phyloP scores from a whole-genome alignment of 2,888 invertebrate species.

The Hermaeophaga mercurialis region DNA sequence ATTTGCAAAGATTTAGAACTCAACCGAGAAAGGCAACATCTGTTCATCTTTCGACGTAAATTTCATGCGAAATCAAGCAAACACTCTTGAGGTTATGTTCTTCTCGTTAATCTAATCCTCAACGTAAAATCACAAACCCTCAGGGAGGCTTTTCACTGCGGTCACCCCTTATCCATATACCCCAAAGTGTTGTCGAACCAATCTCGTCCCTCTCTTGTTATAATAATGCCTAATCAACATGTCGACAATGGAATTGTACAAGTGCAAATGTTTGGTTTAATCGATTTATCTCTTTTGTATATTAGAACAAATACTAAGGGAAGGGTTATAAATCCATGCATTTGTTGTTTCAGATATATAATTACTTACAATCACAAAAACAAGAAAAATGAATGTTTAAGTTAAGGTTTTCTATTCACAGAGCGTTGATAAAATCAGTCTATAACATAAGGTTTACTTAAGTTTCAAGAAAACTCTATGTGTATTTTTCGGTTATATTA shows the following conservation, averaged over 20 bases:
- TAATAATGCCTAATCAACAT: slow-evolving; percentile 35
- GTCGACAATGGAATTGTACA: slow-evolving; percentile 36
- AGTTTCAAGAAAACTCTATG: no score
- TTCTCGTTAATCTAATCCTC: slow-evolving; percentile 29
- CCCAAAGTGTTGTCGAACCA: neutral
- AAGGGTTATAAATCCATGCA: no score
- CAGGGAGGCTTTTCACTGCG: slow-evolving; percentile 8
- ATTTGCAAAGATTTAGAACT: slow-evolving; percentile 5
- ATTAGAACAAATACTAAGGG: no score
- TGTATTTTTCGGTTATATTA: no score
- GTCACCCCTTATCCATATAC: slow-evolving; percentile 8
- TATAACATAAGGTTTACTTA: no score
- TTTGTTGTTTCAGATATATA: no score
- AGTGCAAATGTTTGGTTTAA: slow-evolving; percentile 36
- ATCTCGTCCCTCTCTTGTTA: slow-evolving; percentile 15
- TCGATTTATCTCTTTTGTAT: no score
- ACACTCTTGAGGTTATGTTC: slow-evolving; percentile 30
- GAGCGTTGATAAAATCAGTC: no score
- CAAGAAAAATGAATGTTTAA: no score
- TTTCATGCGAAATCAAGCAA: slow-evolving; percentile 19
- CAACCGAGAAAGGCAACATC: slow-evolving; percentile 10
- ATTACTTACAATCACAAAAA: no score
- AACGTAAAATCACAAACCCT: slow-evolving; percentile 29
- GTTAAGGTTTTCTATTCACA: no score
- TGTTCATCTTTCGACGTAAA: slow-evolving; percentile 20